These are phyloP conservation scores for Tupaia chinensis DNA, from an alignment of 2,113 vertebrate genomes.

Conservation along the genomic window DNA sequence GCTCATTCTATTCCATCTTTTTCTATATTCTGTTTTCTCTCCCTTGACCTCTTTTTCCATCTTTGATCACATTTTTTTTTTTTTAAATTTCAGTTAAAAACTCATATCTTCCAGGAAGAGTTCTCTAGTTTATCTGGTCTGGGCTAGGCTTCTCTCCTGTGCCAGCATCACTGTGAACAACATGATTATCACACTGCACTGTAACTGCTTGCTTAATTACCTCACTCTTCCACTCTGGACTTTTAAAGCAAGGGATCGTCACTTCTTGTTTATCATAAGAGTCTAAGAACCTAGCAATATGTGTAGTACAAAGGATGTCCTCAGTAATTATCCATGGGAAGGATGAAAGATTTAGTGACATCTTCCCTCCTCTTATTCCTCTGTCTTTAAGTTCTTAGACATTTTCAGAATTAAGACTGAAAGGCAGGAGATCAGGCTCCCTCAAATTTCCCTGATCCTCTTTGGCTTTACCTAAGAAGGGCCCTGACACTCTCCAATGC, in stretches of 20 bases:
- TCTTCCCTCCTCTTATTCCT: neutral
- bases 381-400: neutral
- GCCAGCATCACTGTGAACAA: too few species aligned
- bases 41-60: neutral
- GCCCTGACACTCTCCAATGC: neutral
- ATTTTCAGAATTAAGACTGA: neutral
- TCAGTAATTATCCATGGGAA: neutral
- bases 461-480: neutral
- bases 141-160: neutral
- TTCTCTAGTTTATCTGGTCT: neutral
- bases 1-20: neutral
- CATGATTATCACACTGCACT: neutral
- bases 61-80: neutral
- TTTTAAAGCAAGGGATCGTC: neutral
- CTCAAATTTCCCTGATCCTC: neutral
- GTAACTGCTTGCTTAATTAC: neutral
- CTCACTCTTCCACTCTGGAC: neutral
- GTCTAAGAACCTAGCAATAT: neutral
- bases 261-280: neutral
- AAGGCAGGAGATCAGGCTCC: neutral
- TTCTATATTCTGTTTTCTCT: neutral
- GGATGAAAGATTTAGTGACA: neutral
- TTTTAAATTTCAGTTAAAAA: neutral
- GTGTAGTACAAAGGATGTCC: neutral
- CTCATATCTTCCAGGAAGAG: neutral